A percentile compares a stretch with the other conserved stretches of the same genome.
Evolutionary conservation across 2,113 vertebrate genomes (phyloP).

Genomic region (Bos indicus): DNA sequence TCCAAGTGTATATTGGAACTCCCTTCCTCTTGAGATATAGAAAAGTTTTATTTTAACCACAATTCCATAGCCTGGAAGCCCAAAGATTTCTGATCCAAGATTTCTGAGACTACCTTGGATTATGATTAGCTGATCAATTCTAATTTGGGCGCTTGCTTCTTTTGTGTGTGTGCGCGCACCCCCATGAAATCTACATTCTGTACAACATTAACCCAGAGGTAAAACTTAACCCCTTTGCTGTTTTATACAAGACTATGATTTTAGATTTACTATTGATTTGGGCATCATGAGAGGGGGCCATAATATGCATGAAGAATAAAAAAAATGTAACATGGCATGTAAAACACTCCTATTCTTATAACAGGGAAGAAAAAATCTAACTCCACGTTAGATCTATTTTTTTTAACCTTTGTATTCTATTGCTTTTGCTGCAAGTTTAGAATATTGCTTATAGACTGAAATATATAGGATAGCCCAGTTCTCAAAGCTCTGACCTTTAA

Average conservation of each 20-base stretch:
- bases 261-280: neutral
- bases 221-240: neutral
- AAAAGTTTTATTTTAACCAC: neutral
- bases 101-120: neutral
- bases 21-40: neutral
- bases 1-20: neutral
- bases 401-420: neutral
- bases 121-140: neutral
- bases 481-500: neutral
- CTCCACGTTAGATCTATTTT: neutral
- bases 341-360: neutral
- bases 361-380: neutral
- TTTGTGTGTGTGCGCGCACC: accelerated
- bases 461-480: neutral
- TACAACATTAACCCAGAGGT: neutral
- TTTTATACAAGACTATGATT: neutral
- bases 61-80: neutral
- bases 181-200: neutral
- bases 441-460: neutral
- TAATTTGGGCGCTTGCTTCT: neutral
- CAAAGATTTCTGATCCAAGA: neutral
- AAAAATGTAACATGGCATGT: neutral
- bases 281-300: neutral
- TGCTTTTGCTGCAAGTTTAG: neutral
- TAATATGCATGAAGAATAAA: neutral